Evolutionary conservation across 2,113 vertebrate genomes (phyloP).

Genomic region (Forbesichthys agassizii): DNA sequence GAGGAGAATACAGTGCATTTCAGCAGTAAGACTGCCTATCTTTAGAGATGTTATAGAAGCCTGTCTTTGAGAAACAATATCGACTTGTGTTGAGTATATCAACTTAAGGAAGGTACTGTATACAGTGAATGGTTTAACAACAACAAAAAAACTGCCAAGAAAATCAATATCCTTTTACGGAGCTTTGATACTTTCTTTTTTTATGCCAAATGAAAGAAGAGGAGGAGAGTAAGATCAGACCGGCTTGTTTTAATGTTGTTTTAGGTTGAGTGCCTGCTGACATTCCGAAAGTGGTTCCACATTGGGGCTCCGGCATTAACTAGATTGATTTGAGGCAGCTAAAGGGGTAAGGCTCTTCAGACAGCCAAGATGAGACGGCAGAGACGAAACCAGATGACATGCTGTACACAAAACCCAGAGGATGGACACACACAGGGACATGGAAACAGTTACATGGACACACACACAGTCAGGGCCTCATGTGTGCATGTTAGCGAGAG

Average conservation of each 20-base stretch:
- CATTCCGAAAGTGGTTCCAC: slow-evolving; percentile 47
- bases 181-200: slow-evolving; percentile 15
- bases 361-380: slow-evolving; percentile 38
- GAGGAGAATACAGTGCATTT: too few relatives aligned
- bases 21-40: too few relatives aligned
- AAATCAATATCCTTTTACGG: not conserved
- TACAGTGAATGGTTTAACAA: not conserved
- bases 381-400: slow-evolving; percentile 38
- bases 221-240: slow-evolving; percentile 17
- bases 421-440: slow-evolving; percentile 19
- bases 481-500: too few relatives aligned
- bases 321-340: slow-evolving; percentile 46
- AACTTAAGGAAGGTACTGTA: too few relatives aligned
- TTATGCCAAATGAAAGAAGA: slow-evolving; percentile 20
- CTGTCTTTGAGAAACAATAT: too few relatives aligned
- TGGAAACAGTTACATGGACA: slow-evolving; percentile 23
- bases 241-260: slow-evolving; percentile 30
- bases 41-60: too few relatives aligned
- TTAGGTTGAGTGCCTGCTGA: slow-evolving; percentile 30
- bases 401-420: slow-evolving; percentile 1
- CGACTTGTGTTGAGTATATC: too few relatives aligned
- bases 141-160: not conserved
- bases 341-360: slow-evolving; percentile 23
- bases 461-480: not conserved
- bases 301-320: slow-evolving; percentile 44